phyloP scores from a whole-genome alignment of 2,113 vertebrate genomes.

The Marcusenius ussheri region DNA sequence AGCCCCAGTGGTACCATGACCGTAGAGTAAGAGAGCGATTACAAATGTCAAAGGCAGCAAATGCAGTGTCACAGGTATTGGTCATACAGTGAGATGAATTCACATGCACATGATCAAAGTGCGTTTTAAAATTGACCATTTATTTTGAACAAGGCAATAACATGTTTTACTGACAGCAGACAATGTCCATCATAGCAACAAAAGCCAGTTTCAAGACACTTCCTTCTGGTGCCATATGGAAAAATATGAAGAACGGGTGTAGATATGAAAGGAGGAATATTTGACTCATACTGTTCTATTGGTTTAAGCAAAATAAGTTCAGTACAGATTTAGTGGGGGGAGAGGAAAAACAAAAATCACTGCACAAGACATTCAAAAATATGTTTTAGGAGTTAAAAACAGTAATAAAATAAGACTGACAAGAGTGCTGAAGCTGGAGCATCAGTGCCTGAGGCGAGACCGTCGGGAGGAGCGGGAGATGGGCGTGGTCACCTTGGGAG shows the following conservation, averaged over 20 bases:
- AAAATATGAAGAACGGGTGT: neutral
- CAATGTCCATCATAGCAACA: neutral
- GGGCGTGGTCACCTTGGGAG: constrained; percentile 84
- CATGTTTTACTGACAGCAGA: neutral
- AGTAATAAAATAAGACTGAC: neutral
- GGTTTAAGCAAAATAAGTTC: neutral
- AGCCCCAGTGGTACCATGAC: neutral
- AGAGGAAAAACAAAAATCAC: neutral
- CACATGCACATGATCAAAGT: neutral
- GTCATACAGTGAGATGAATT: neutral
- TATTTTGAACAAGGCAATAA: neutral
- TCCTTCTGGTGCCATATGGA: neutral
- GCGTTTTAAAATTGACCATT: neutral
- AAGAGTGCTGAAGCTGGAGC: neutral
- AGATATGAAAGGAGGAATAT: neutral
- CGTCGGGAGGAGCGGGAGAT: constrained; percentile 71
- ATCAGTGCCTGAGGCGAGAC: constrained; percentile 58
- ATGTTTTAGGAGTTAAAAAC: neutral
- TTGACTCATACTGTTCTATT: neutral
- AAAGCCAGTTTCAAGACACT: neutral
- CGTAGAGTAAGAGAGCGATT: neutral
- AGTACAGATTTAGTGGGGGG: neutral
- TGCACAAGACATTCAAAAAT: neutral
- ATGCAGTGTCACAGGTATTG: neutral
- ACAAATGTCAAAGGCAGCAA: neutral